Conservation (phyloP, 1,140 invertebrate species). For the Psilanteris sp. region DNA sequence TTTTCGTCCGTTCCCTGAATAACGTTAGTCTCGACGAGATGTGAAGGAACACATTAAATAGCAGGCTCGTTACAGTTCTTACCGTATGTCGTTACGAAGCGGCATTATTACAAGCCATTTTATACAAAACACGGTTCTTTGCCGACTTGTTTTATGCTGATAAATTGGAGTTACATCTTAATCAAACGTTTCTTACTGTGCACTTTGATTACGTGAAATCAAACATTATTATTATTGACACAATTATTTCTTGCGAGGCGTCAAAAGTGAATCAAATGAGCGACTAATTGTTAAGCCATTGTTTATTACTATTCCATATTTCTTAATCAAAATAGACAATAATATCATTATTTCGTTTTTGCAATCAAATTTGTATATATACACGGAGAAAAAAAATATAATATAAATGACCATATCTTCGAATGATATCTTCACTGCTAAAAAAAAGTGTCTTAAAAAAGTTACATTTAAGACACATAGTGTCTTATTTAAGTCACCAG, state of each 20-base stretch:
- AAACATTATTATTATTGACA: background rate
- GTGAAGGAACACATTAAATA: constrained; percentile 65
- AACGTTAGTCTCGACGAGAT: constrained; percentile 48
- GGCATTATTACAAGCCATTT: constrained; percentile 37
- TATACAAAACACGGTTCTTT: constrained; percentile 37
- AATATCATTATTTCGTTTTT: too few species aligned
- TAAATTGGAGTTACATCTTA: constrained; percentile 57
- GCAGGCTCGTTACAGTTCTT: constrained; percentile 68
- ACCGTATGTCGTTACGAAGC: constrained; percentile 47
- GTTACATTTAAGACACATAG: too few species aligned
- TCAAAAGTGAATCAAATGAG: too few species aligned
- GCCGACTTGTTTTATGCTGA: constrained; percentile 48
- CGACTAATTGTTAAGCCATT: too few species aligned
- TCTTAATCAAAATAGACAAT: too few species aligned
- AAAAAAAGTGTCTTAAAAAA: too few species aligned
- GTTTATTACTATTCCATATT: too few species aligned
- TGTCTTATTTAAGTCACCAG: too few species aligned
- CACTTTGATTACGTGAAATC: constrained; percentile 1
- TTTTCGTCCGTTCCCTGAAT: constrained; percentile 50
- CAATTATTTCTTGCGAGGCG: constrained; percentile 2
- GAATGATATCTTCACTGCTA: too few species aligned
- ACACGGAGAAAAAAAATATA: too few species aligned
- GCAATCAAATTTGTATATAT: too few species aligned
- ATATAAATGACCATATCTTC: too few species aligned
- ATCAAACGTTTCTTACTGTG: constrained; percentile 27